Percentiles rank a stretch among this genome's conserved stretches.
These are phyloP conservation scores for Odocoileus hemionus DNA, from an alignment of 2,113 vertebrate genomes.

Conservation along the genomic window DNA sequence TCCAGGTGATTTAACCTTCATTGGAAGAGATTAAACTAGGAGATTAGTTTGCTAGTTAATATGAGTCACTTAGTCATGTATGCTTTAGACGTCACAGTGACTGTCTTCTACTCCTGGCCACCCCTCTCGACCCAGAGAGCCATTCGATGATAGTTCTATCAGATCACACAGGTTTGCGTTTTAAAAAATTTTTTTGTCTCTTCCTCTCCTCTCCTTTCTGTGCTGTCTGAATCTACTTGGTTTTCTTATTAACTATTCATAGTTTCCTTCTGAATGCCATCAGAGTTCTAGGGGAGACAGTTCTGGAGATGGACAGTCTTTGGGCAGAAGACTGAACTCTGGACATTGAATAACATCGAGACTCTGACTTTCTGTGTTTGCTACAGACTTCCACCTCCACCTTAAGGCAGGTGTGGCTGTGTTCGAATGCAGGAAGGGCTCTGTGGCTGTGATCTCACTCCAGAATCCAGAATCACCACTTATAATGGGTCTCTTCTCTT, in stretches of 20 bases:
- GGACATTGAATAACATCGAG: not conserved
- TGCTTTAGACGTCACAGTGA: not conserved
- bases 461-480: not conserved
- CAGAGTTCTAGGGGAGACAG: not conserved
- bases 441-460: not conserved
- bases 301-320: not conserved
- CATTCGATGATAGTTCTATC: fast-evolving
- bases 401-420: not conserved
- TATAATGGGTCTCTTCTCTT: not conserved
- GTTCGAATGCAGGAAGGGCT: not conserved
- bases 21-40: not conserved
- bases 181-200: not conserved
- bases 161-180: not conserved
- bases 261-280: not conserved
- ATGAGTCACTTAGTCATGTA: not conserved
- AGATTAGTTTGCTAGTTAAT: not conserved
- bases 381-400: not conserved
- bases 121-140: not conserved
- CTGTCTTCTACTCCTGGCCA: not conserved
- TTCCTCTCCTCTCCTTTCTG: not conserved
- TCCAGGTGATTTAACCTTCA: not conserved
- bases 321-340: not conserved
- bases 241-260: not conserved
- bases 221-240: not conserved
- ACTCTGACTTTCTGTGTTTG: not conserved